Evolutionary conservation across 2,113 vertebrate genomes (phyloP), one percentile per base, ranked within the genome.

Genomic region (Oncorhynchus mykiss): DNA sequence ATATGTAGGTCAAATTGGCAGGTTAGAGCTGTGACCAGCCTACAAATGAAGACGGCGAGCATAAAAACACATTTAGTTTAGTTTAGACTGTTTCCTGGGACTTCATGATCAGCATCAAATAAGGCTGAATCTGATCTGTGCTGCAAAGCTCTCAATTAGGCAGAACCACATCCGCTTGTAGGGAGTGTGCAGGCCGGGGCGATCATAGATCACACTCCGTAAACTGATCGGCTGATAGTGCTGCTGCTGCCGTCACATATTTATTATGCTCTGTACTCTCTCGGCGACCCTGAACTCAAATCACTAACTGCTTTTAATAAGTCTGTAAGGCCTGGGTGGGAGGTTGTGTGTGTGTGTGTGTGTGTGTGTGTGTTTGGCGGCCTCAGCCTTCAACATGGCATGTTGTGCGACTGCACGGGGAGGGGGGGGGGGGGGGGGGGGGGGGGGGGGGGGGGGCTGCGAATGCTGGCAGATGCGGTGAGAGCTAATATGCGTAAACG

Each of bases 131-230:
- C 85, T 54, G 81, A 76, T 73, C 91, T 85, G 79, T 83, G 90
- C 87, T 80, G 90, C 84, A 94, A 94, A 90, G 91, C 92, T 93
- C 86, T 94, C 93, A 95, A 96, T 95, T 95, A 94, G 91, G 91
- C 87, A 91, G 87, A 92, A 88, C 81, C 65, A 88, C 89, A 88
- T 92, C 88, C 89, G 84, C 91, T 94, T 90, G 91, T 89, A 87
- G 91, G 91, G 87, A 90, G 92, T 77, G 88, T 69, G 84, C 81
- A 73, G 87, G 39, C 39, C 9, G 2, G 88, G 91, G 91, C 90
- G 88, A 89, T 87, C 92, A 92, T 94, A 89, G 88, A 93, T 93
- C 89, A 88, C 83, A 77, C 68, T 86, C 79, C 81, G 54, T 89
- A 89, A 92, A 91, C 91, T 88, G 93, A 91, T 88, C 90, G 8